Base-by-base conservation (phyloP, 2,888 invertebrate species). In the Clunio marinus region DNA sequence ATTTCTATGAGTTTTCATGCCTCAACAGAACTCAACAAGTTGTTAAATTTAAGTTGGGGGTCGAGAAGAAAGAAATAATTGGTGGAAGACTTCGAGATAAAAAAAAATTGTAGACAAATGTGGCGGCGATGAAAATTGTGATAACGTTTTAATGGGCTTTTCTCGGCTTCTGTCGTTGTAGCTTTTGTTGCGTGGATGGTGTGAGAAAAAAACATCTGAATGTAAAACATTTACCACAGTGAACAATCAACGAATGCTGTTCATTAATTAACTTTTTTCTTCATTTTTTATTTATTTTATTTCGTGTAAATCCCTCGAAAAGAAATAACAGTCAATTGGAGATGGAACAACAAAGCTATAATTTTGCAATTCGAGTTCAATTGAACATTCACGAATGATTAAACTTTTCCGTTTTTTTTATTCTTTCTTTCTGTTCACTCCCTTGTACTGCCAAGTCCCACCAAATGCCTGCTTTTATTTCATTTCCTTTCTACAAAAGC, bases 291-390 rank as follows among this genome's bases (percentile, higher is more conserved):
- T 32, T 10, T 32, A 7, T 32, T 32, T 32, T 32, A 32, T 32
- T 32, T 32, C 10, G 10, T 32, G 32, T 32, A 7, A 32, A 32
- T 32, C 32, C 10, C 32, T 32, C 32, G n/a, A n/a, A n/a, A n/a
- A n/a, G n/a, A n/a, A n/a, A n/a, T n/a, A n/a, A n/a, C n/a, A n/a
- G n/a, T n/a, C n/a, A n/a, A n/a, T n/a, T n/a, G n/a, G n/a, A n/a
- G n/a, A n/a, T n/a, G n/a, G 7, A 2, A 2, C 41, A 10, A 41
- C 15, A 15, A 41, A 10, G 41, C 41, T n/a, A 41, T 41, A 41
- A 41, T 41, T 41, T 41, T n/a, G 15, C 41, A 41, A 41, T 41
- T 41, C 15, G n/a, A 32, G 41, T 41, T 41, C 41, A 41, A 41
- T 41, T 41, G 41, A 41, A 41, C 15, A 41, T 41, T 41, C 15